phyloP scores from a whole-genome alignment of 2,113 vertebrate species.

The Erythrocercus mccallii region DNA sequence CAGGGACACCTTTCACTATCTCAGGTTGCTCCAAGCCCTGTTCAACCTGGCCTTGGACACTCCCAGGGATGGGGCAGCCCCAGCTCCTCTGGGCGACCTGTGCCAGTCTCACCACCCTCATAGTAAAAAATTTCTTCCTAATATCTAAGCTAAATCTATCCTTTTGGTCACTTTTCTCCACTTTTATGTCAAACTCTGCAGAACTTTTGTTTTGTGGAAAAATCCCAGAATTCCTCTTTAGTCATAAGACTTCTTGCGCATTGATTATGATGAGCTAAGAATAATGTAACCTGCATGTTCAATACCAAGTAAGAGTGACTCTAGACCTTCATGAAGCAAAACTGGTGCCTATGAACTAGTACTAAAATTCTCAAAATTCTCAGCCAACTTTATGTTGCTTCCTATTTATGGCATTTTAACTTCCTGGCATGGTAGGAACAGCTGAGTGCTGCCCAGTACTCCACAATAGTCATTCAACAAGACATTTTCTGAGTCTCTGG shows the following conservation, averaged over 20 bases:
- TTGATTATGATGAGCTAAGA: background rate
- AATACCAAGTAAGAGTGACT: background rate
- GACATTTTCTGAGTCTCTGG: background rate
- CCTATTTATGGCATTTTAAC: background rate
- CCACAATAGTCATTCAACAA: background rate
- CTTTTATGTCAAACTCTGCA: background rate
- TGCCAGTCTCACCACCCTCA: background rate
- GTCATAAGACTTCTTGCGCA: background rate
- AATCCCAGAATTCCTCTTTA: background rate
- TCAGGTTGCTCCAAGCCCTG: background rate
- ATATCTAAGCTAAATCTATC: background rate
- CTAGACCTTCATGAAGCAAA: background rate
- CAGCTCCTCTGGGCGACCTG: background rate
- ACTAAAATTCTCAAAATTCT: background rate
- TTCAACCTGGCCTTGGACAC: too few species aligned
- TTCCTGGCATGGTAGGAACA: background rate
- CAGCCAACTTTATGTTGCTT: background rate
- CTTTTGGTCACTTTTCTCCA: background rate
- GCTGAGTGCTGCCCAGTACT: too few species aligned
- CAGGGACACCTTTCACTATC: background rate
- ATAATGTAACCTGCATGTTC: fast-evolving
- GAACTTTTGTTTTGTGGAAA: background rate
- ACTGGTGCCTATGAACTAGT: background rate
- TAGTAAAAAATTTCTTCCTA: background rate
- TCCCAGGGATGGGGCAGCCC: background rate